Evolutionary conservation across 1,140 invertebrate species (phyloP).

Genomic region (Ylistrum balloti): DNA sequence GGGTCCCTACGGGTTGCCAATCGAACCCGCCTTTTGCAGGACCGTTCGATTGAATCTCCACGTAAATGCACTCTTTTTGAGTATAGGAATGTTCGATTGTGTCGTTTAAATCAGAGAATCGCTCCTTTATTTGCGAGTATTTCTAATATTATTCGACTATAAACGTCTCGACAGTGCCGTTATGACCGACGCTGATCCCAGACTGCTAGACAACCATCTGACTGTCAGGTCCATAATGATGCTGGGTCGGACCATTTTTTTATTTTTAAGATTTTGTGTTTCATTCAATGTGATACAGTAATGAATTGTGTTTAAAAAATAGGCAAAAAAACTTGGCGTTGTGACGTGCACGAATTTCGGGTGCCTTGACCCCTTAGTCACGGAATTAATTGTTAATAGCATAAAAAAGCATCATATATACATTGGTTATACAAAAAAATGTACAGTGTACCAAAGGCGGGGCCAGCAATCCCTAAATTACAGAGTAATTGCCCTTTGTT

Average conservation of each 20-base stretch:
- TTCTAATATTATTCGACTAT: slow-evolving; percentile 24
- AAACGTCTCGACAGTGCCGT: slow-evolving; percentile 3
- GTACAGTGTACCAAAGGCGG: no score
- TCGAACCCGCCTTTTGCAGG: slow-evolving; percentile 16
- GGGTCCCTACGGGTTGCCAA: slow-evolving; percentile 21
- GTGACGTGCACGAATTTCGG: no score
- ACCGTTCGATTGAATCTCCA: slow-evolving; percentile 24
- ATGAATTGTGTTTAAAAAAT: no score
- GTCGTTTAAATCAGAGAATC: slow-evolving; percentile 35
- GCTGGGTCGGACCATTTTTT: background rate
- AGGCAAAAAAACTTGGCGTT: no score
- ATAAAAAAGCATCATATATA: no score
- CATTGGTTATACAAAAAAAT: no score
- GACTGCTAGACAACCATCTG: background rate
- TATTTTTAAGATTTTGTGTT: background rate
- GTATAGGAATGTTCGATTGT: slow-evolving; percentile 38
- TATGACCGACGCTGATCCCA: background rate
- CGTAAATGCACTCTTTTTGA: slow-evolving; percentile 34
- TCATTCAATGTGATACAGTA: background rate
- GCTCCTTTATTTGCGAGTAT: slow-evolving; percentile 23
- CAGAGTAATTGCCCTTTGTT: no score
- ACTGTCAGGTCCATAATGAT: background rate
- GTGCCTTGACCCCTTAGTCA: no score
- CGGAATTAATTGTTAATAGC: no score
- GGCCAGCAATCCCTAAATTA: no score